Evolutionary conservation across 2,797 vertebrate genomes (phyloP).

Genomic region (Petrocephalus sullivani): DNA sequence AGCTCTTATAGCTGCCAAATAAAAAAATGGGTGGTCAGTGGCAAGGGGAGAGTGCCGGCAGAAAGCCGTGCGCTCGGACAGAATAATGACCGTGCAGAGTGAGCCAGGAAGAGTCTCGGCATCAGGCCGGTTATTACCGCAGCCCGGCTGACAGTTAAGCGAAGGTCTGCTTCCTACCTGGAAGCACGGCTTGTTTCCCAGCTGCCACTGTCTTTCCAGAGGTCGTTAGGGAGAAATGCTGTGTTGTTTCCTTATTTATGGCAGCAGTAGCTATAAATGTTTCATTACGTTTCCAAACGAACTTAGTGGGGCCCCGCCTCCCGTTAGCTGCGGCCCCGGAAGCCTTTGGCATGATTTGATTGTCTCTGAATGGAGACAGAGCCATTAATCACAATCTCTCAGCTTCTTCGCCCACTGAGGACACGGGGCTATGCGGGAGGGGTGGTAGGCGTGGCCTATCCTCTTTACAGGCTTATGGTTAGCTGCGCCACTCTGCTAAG

Average conservation of each 20-base stretch:
- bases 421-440: neutral
- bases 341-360: constrained; percentile 22
- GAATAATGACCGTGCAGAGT: neutral
- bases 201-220: constrained; percentile 32
- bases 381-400: neutral
- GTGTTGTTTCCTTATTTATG: constrained; percentile 17
- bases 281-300: constrained; percentile 30
- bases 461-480: neutral
- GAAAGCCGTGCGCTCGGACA: neutral
- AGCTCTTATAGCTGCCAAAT: neutral
- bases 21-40: neutral
- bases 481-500: neutral
- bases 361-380: neutral
- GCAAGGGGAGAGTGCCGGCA: neutral
- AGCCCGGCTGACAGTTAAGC: neutral
- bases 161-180: neutral
- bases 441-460: constrained; percentile 2
- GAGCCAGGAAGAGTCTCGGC: neutral
- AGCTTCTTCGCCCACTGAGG: neutral
- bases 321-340: constrained; percentile 20
- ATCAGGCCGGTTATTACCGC: neutral
- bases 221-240: constrained; percentile 35
- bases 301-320: constrained; percentile 25
- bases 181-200: neutral
- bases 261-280: constrained; percentile 31